phyloP scores from a whole-genome alignment of 2,113 vertebrate genomes.

The Rana temporaria region DNA sequence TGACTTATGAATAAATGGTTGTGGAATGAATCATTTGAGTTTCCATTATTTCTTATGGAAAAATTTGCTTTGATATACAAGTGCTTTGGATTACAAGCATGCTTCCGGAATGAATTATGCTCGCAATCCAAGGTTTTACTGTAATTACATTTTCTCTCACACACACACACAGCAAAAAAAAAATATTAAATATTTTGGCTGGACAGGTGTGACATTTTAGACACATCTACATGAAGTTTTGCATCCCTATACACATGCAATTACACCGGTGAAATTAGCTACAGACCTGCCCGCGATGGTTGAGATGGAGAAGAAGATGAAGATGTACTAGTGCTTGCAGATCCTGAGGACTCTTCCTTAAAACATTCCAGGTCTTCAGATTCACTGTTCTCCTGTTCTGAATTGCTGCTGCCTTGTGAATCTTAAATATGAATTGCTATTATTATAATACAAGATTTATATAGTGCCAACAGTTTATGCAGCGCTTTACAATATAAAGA shows the following conservation, averaged over 20 bases:
- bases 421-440: constrained; percentile 39
- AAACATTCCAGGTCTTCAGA: constrained; percentile 1
- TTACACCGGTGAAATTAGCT: neutral
- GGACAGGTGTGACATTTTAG: neutral
- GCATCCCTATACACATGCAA: neutral
- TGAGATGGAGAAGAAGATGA: constrained; percentile 45
- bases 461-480: neutral
- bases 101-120: no score
- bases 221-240: neutral
- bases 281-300: constrained; percentile 63
- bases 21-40: no score
- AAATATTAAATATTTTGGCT: no score
- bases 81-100: no score
- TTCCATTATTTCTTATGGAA: no score
- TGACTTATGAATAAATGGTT: no score
- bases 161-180: no score
- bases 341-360: constrained; percentile 43
- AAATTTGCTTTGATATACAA: no score
- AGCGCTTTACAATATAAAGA: neutral
- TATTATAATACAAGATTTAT: neutral
- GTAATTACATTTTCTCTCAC: no score
- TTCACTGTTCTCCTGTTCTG: constrained; percentile 26
- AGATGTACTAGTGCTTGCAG: constrained; percentile 62
- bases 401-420: neutral
- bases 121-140: no score